These are phyloP conservation scores for Germaria angustata DNA, from an alignment of 2,888 invertebrate species.

Conservation along the genomic window DNA sequence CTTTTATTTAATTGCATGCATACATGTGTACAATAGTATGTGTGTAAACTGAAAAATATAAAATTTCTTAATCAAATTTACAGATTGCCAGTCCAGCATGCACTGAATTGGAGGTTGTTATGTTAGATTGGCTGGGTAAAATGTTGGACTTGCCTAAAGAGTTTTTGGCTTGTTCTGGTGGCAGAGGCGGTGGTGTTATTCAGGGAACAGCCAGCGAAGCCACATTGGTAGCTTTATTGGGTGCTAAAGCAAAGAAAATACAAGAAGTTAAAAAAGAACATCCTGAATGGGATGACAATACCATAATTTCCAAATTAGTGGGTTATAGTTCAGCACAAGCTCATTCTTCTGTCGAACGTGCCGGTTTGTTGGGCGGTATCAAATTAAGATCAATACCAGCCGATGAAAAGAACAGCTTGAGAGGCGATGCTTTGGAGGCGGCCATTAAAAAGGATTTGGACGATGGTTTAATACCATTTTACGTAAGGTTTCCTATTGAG, in stretches of 20 bases:
- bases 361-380: conserved; percentile 93
- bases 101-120: conserved; percentile 96
- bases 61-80: neutral
- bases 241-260: conserved; percentile 89
- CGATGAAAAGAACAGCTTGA: conserved; percentile 86
- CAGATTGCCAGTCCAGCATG: conserved; percentile 97
- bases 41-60: too few relatives aligned
- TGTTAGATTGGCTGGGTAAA: conserved; percentile 97
- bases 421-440: conserved; percentile 87
- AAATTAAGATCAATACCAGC: conserved; percentile 87
- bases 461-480: conserved; percentile 96
- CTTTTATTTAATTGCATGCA: neutral
- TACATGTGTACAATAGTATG: neutral
- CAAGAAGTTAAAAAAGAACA: conserved; percentile 85
- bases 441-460: conserved; percentile 92
- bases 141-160: conserved; percentile 92
- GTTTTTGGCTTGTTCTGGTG: conserved; percentile 91
- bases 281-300: conserved; percentile 87
- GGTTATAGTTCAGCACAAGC: conserved; percentile 94
- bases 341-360: conserved; percentile 96
- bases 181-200: conserved; percentile 93
- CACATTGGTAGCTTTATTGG: conserved; percentile 94
- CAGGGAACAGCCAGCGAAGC: conserved; percentile 97
- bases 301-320: conserved; percentile 89
- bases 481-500: conserved; percentile 84